A percentile compares a stretch with the other conserved stretches of the same genome.
Evolutionary conservation across 2,888 invertebrate genomes (phyloP).

Genomic region (Acanthosepion lycidas): DNA sequence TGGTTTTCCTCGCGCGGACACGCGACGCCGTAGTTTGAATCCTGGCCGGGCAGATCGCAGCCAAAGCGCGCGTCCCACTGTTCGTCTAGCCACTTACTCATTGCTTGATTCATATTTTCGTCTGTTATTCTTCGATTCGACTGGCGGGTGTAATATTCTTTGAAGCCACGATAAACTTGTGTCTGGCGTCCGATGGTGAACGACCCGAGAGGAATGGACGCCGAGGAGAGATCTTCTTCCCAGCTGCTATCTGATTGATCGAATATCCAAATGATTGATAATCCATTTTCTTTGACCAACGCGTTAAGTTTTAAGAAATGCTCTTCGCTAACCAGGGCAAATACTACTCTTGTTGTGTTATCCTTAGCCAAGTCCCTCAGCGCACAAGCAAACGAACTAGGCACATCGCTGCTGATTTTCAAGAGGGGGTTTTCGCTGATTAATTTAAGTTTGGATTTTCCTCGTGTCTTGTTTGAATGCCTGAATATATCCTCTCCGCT

Average conservation of each 20-base stretch:
- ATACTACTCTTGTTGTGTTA: neutral
- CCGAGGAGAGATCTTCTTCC: neutral
- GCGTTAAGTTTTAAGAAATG: neutral
- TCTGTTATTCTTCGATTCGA: neutral
- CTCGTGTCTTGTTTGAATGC: neutral
- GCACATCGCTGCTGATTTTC: conserved; percentile 46
- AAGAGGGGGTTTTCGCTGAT: conserved; percentile 50
- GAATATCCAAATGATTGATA: conserved; percentile 40
- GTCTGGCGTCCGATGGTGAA: conserved; percentile 16
- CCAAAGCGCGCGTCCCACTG: conserved; percentile 50
- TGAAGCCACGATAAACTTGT: neutral
- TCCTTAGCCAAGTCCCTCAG: neutral
- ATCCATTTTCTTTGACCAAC: neutral
- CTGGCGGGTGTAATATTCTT: conserved; percentile 1
- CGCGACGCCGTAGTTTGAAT: neutral
- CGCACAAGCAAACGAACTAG: neutral
- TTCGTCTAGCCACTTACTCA: conserved; percentile 50
- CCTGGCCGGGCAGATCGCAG: conserved; percentile 49
- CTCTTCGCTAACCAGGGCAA: neutral
- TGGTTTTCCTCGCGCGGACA: neutral
- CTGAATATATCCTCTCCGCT: conserved; percentile 49
- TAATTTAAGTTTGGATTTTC: conserved; percentile 37
- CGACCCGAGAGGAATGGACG: neutral
- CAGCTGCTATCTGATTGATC: neutral
- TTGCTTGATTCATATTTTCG: neutral